These are phyloP conservation scores for Sinodicranocentrus sp. DNA, from an alignment of 2,888 invertebrate genomes.

Conservation along the genomic window DNA sequence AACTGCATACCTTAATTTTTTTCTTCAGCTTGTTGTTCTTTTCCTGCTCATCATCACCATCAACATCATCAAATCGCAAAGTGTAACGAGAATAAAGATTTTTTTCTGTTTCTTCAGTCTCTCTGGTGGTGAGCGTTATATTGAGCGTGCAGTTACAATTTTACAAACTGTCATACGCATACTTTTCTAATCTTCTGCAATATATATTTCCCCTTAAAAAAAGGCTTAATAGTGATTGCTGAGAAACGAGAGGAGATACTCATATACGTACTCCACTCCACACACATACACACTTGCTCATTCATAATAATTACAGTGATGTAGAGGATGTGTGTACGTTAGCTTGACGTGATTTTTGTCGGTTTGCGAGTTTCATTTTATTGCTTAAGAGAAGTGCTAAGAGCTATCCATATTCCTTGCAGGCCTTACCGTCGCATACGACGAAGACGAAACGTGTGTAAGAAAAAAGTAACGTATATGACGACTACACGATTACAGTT, in stretches of 20 bases:
- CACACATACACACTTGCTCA: not conserved
- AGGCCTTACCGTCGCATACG: not conserved
- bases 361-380: no score
- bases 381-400: not conserved
- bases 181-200: not conserved
- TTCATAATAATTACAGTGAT: conserved; percentile 8
- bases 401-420: not conserved
- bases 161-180: conserved; percentile 15
- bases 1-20: conserved; percentile 12
- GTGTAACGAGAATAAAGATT: conserved; percentile 16
- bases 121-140: conserved; percentile 13
- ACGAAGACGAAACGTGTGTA: not conserved
- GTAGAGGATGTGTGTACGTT: conserved; percentile 24
- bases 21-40: conserved; percentile 23
- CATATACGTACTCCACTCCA: not conserved
- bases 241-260: not conserved
- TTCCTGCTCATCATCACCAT: conserved; percentile 36
- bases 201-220: not conserved
- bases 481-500: not conserved
- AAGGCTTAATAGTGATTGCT: not conserved
- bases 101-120: no score
- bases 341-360: conserved; percentile 11
- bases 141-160: conserved; percentile 20
- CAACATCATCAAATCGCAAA: conserved; percentile 13
- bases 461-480: not conserved